Evolutionary conservation across 2,113 vertebrate genomes (phyloP).

Genomic region (Notothenia rossii): DNA sequence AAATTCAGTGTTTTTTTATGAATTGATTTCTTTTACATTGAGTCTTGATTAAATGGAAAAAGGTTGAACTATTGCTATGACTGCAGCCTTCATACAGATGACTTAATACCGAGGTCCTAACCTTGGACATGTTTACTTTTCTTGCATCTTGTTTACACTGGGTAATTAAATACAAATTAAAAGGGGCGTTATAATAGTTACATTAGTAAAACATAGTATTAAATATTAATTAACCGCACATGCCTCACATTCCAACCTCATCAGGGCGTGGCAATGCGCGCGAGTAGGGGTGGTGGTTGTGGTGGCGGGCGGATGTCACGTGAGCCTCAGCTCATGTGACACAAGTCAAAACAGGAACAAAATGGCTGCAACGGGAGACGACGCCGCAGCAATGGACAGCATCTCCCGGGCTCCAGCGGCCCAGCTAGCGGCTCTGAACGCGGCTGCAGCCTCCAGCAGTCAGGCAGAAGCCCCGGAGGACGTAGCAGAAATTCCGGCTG

Average conservation of each 20-base stretch:
- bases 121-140: no score
- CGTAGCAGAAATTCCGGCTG: slow-evolving; percentile 36
- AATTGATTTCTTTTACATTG: not conserved
- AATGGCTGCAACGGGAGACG: slow-evolving; percentile 83
- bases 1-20: not conserved
- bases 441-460: not conserved
- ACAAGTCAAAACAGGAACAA: slow-evolving; percentile 60
- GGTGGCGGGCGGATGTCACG: slow-evolving; percentile 69
- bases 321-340: slow-evolving; percentile 82
- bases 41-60: not conserved
- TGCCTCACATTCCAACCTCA: not conserved
- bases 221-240: no score
- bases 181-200: no score
- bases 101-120: no score
- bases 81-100: not conserved
- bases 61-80: not conserved
- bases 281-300: not conserved
- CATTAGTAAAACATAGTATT: no score
- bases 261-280: slow-evolving; percentile 72
- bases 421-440: slow-evolving; percentile 42
- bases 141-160: no score
- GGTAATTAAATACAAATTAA: no score
- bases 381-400: slow-evolving; percentile 79
- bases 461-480: slow-evolving; percentile 46
- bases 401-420: slow-evolving; percentile 69